Conservation (phyloP, 2,797 vertebrate species). For the Onychomys torridus region DNA sequence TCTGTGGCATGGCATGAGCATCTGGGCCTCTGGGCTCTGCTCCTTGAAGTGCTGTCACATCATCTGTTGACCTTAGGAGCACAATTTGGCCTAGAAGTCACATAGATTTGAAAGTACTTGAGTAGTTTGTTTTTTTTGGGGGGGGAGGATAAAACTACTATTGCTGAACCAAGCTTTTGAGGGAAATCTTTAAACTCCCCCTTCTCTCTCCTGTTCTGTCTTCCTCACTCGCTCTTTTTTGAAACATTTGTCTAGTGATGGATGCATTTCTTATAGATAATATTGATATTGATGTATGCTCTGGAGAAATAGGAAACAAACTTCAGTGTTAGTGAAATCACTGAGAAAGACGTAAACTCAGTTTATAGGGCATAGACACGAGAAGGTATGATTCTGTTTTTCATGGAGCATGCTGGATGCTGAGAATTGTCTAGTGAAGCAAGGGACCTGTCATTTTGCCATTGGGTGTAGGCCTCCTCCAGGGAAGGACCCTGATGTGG, state of each 20-base stretch:
- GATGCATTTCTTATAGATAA: background rate
- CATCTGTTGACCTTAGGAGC: background rate
- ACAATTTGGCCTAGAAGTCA: background rate
- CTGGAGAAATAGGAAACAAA: background rate
- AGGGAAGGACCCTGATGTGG: background rate
- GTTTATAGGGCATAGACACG: background rate
- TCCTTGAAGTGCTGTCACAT: background rate
- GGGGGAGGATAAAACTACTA: background rate
- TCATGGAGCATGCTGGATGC: background rate
- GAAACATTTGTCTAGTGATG: background rate
- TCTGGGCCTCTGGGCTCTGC: background rate
- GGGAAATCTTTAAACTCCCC: background rate
- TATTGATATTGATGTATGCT: background rate
- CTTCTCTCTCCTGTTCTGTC: background rate
- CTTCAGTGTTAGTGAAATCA: constrained; percentile 27
- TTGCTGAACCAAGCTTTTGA: background rate
- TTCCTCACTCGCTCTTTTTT: background rate
- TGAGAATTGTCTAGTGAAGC: background rate
- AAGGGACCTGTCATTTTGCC: background rate
- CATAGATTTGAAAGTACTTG: background rate
- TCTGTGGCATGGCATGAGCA: background rate
- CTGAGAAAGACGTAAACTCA: background rate
- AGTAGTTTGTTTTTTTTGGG: background rate
- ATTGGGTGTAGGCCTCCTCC: background rate
- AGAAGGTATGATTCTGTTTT: background rate